Percentiles rank a stretch among this genome's conserved stretches.
phyloP scores from a whole-genome alignment of 2,888 invertebrate species.

The Idaea biselata region DNA sequence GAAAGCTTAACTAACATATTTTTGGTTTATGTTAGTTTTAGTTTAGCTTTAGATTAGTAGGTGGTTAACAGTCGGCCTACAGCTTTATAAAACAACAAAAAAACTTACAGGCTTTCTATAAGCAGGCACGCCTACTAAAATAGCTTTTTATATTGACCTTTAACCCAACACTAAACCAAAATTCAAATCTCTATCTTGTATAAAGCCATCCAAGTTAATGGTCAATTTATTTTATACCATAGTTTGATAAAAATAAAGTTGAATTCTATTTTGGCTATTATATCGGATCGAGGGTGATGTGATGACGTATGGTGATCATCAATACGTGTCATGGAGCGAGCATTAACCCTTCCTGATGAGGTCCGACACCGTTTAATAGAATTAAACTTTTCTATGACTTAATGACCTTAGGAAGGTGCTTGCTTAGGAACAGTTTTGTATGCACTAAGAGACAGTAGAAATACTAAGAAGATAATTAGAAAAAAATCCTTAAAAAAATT shows the following conservation, averaged over 20 bases:
- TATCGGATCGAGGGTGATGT: slow-evolving; percentile 43
- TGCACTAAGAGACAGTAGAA: neutral
- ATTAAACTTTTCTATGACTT: slow-evolving; percentile 53
- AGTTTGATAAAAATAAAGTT: slow-evolving; percentile 6
- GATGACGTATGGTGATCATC: slow-evolving; percentile 69
- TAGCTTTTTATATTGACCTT: neutral
- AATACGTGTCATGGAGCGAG: slow-evolving; percentile 60
- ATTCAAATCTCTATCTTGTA: neutral
- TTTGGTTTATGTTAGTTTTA: too few species aligned
- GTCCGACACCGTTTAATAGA: slow-evolving; percentile 67
- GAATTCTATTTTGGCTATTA: slow-evolving; percentile 7
- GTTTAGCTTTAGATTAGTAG: too few species aligned
- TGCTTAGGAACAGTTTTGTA: neutral
- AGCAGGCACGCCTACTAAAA: neutral
- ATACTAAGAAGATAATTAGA: too few species aligned
- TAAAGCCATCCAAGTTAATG: neutral
- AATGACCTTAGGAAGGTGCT: neutral
- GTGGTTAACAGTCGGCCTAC: too few species aligned
- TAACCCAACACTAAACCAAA: neutral
- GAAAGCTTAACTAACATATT: too few species aligned
- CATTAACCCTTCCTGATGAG: slow-evolving; percentile 71
- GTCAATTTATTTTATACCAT: neutral
- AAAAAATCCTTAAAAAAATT: too few species aligned
- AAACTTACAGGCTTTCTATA: neutral
- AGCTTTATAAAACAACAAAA: too few species aligned